Conservation (phyloP, 1,140 invertebrate species). For the Drosophila eugracilis region DNA sequence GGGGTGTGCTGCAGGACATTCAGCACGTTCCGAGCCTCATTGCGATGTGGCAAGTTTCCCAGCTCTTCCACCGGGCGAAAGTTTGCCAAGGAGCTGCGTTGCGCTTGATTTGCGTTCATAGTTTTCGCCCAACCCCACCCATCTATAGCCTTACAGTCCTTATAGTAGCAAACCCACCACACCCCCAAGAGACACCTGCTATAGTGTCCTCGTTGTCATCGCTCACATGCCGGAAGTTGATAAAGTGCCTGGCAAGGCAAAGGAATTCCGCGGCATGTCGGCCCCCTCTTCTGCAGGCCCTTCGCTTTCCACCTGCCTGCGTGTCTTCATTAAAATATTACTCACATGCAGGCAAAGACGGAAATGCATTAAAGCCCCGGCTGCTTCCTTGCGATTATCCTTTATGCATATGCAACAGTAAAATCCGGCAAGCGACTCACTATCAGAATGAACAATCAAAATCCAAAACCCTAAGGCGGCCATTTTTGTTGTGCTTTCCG, state of each 20-base stretch:
- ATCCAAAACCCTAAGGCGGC: not conserved
- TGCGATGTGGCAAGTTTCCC: constrained; percentile 60
- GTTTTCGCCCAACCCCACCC: constrained; percentile 1
- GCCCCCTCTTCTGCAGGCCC: not conserved
- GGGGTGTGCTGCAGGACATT: constrained; percentile 13
- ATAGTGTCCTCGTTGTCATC: constrained; percentile 50
- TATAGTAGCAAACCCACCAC: too few species aligned
- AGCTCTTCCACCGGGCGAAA: constrained; percentile 23
- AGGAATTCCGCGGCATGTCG: constrained; percentile 70
- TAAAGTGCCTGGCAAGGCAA: constrained; percentile 72
- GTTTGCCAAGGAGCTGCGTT: constrained; percentile 53
- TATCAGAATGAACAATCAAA: constrained; percentile 13
- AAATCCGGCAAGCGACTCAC: constrained; percentile 4
- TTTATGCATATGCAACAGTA: constrained; percentile 26
- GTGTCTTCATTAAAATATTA: constrained; percentile 80
- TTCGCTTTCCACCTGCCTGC: constrained; percentile 12
- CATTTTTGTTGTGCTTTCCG: not conserved
- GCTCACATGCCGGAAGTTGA: constrained; percentile 79
- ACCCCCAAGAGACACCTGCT: constrained; percentile 24
- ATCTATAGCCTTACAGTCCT: not conserved
- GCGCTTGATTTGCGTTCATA: constrained; percentile 72
- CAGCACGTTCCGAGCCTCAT: constrained; percentile 52
- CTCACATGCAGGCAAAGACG: constrained; percentile 51
- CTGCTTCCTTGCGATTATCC: constrained; percentile 27
- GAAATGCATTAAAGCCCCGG: constrained; percentile 68